phyloP scores from a whole-genome alignment of 1,140 invertebrate species.

The Papilio aristodemus region DNA sequence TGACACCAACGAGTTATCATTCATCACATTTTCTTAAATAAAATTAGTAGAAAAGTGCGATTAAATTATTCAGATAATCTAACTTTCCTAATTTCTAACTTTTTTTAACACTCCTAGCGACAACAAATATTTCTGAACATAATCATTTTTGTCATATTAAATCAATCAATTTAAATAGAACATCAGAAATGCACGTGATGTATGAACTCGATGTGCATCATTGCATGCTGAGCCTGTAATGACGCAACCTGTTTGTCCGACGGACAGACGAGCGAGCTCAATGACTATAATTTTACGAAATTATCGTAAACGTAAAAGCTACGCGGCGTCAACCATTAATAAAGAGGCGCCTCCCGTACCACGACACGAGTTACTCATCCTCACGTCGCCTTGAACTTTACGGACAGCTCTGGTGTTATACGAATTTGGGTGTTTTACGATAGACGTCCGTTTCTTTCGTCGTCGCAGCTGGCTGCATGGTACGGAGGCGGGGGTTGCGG shows the following conservation, averaged over 20 bases:
- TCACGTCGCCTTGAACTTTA: conserved; percentile 35
- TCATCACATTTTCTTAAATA: too few relatives aligned
- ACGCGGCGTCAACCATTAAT: conserved; percentile 44
- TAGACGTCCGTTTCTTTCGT: conserved; percentile 10
- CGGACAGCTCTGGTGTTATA: conserved; percentile 24
- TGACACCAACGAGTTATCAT: too few relatives aligned
- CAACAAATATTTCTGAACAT: neutral
- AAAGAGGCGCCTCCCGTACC: conserved; percentile 38
- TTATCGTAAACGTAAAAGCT: conserved; percentile 62
- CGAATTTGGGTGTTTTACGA: conserved; percentile 13
- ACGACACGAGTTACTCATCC: conserved; percentile 29
- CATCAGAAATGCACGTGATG: conserved; percentile 38
- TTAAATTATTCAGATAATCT: neutral
- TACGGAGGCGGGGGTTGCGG: conserved; percentile 45
- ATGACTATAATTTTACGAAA: conserved; percentile 61
- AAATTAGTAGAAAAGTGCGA: neutral
- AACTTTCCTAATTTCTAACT: neutral
- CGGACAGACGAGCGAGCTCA: conserved; percentile 45
- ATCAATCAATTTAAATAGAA: conserved; percentile 13
- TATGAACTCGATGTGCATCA: conserved; percentile 50
- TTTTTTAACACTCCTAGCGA: neutral
- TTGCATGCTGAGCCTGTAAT: conserved; percentile 44
- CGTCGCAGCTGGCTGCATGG: conserved; percentile 42
- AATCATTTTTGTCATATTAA: neutral
- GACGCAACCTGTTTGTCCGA: conserved; percentile 61